Evolutionary conservation across 2,113 vertebrate genomes (phyloP).

Genomic region (Pseudorhombus dupliciocellatus): DNA sequence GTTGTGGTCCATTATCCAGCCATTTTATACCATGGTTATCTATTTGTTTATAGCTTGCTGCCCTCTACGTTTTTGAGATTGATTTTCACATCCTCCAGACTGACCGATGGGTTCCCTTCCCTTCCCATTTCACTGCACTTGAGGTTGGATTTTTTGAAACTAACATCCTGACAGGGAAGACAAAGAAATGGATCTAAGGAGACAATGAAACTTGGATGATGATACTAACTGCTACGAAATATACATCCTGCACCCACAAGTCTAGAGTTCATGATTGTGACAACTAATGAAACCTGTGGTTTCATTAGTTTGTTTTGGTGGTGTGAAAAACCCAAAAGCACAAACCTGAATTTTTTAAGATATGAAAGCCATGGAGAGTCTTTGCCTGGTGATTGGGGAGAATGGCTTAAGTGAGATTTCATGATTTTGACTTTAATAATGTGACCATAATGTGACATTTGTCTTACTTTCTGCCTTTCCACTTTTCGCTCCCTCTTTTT

Average conservation of each 20-base stretch:
- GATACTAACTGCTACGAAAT: neutral
- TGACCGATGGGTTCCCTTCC: constrained; percentile 13
- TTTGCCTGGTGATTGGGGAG: neutral
- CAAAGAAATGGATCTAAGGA: too few species aligned
- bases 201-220: too few species aligned
- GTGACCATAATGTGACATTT: constrained; percentile 1
- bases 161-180: too few species aligned
- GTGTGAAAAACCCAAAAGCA: too few species aligned
- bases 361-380: neutral
- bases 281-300: too few species aligned
- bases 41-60: neutral
- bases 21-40: constrained; percentile 6
- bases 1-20: neutral
- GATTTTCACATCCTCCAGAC: constrained; percentile 36
- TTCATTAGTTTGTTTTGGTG: too few species aligned
- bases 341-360: too few species aligned
- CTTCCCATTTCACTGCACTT: constrained; percentile 38
- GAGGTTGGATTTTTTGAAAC: constrained; percentile 30
- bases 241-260: neutral
- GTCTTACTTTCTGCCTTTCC: neutral
- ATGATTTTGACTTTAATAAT: neutral
- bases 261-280: neutral
- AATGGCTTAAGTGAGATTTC: neutral
- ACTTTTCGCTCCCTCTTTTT: neutral
- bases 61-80: constrained; percentile 16